phyloP scores from a whole-genome alignment of 1,140 invertebrate species.

The Cecropterus lyciades region DNA sequence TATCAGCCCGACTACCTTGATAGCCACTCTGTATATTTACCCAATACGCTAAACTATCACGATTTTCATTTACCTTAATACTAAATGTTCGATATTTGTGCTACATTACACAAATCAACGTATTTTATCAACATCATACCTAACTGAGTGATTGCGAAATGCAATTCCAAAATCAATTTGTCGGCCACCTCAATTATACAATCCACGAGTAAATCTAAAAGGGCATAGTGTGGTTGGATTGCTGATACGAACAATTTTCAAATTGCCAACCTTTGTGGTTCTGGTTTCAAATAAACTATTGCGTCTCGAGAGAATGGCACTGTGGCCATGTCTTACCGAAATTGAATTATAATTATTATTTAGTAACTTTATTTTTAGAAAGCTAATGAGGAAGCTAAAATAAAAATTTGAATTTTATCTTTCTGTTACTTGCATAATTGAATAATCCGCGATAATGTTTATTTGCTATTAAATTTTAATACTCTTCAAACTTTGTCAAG shows the following conservation, averaged over 20 bases:
- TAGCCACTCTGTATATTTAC: too few species aligned
- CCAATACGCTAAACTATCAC: background rate
- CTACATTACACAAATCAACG: constrained; percentile 21
- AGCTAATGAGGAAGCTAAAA: too few species aligned
- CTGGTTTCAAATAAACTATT: constrained; percentile 4
- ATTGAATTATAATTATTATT: background rate
- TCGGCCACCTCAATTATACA: constrained; percentile 42
- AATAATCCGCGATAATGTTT: too few species aligned
- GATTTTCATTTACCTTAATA: background rate
- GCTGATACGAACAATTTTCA: constrained; percentile 10
- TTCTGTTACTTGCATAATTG: too few species aligned
- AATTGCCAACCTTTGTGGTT: constrained; percentile 24
- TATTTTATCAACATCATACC: constrained; percentile 11
- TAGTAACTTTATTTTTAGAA: too few species aligned
- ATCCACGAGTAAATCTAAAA: constrained; percentile 27
- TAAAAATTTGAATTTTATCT: too few species aligned
- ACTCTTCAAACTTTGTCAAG: too few species aligned
- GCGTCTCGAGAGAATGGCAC: background rate
- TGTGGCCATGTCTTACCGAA: background rate
- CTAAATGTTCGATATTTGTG: background rate
- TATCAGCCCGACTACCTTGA: too few species aligned
- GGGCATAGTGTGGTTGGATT: constrained; percentile 32
- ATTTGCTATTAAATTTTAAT: too few species aligned
- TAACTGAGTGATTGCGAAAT: constrained; percentile 36
- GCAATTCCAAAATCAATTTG: constrained; percentile 44